Percentiles rank a stretch among this genome's conserved stretches.
These are phyloP conservation scores for Philotrypesis tridentata DNA, from an alignment of 1,140 invertebrate species.

Conservation along the genomic window DNA sequence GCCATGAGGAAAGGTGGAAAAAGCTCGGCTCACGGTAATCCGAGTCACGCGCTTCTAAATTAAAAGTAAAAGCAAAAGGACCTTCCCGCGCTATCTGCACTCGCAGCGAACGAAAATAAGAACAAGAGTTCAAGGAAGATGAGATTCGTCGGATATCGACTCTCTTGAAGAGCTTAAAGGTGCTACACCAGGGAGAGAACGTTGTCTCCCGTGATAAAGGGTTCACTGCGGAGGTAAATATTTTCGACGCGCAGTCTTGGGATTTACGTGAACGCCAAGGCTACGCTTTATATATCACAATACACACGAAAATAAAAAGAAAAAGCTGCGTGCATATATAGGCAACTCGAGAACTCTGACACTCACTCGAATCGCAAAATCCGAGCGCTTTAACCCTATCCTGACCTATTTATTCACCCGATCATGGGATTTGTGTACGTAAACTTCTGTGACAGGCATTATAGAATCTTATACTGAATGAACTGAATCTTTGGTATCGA, in stretches of 20 bases:
- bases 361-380: neutral
- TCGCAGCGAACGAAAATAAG: neutral
- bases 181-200: neutral
- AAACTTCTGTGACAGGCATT: neutral
- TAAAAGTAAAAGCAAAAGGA: no score
- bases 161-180: neutral
- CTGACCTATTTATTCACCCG: neutral
- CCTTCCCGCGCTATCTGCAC: no score
- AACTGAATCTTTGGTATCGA: no score
- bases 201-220: no score
- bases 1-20: no score
- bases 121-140: neutral
- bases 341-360: neutral
- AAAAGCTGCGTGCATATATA: neutral
- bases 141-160: neutral
- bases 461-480: no score
- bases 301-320: no score
- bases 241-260: neutral
- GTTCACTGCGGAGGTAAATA: constrained; percentile 4
- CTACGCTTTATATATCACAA: neutral
- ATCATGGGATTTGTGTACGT: neutral
- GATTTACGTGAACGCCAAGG: no score
- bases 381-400: neutral
- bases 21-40: no score
- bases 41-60: no score